A percentile compares a stretch with the other conserved stretches of the same genome.
phyloP scores from a whole-genome alignment of 2,113 vertebrate genomes.

The Corythornis madagascariensis region DNA sequence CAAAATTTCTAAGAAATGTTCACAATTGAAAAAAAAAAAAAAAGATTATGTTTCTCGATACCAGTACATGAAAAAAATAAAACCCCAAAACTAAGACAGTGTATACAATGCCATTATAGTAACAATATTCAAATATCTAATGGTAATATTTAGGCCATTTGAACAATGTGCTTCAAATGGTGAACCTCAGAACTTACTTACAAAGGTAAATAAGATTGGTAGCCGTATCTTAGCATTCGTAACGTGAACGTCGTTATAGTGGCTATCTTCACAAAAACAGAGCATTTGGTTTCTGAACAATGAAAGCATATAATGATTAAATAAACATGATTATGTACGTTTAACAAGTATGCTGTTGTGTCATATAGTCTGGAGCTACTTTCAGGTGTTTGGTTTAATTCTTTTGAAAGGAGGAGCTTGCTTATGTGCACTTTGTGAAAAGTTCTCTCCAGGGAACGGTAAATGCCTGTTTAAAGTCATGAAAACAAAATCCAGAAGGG shows the following conservation, averaged over 20 bases:
- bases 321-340: conserved; percentile 63
- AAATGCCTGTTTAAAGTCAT: conserved; percentile 70
- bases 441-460: conserved; percentile 71
- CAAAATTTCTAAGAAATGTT: conserved; percentile 80
- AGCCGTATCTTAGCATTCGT: conserved; percentile 74
- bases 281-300: conserved; percentile 77
- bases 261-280: conserved; percentile 76
- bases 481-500: conserved; percentile 78
- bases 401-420: conserved; percentile 68
- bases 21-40: conserved; percentile 79
- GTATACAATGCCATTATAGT: conserved; percentile 77
- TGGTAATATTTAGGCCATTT: conserved; percentile 76
- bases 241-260: conserved; percentile 77
- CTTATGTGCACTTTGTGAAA: conserved; percentile 72
- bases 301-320: conserved; percentile 74
- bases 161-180: conserved; percentile 74
- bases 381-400: conserved; percentile 24
- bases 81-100: conserved; percentile 70
- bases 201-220: conserved; percentile 79
- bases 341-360: conserved; percentile 62
- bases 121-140: conserved; percentile 78
- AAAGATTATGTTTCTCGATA: conserved; percentile 78
- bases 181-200: conserved; percentile 76
- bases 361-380: conserved; percentile 50
- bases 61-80: conserved; percentile 72